These are phyloP conservation scores for Protodeltote pygarga DNA, from an alignment of 2,888 invertebrate species.

Conservation along the genomic window DNA sequence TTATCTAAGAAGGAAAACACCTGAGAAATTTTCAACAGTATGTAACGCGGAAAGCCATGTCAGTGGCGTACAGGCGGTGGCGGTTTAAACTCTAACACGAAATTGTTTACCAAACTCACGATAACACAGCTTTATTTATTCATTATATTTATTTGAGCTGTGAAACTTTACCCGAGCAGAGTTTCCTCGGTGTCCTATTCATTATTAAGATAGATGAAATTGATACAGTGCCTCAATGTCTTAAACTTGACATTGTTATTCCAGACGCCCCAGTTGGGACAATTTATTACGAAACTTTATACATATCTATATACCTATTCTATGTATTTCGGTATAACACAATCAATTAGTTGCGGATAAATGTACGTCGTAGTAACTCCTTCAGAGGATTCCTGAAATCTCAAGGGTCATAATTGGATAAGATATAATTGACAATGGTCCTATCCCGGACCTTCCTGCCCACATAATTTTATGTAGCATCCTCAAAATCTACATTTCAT, in stretches of 20 bases:
- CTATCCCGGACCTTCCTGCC: constrained; percentile 1
- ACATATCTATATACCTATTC: neutral
- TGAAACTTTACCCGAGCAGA: too few species aligned
- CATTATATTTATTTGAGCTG: too few species aligned
- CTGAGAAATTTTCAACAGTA: too few species aligned
- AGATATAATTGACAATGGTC: constrained; percentile 43
- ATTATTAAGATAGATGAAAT: constrained; percentile 2
- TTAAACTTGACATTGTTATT: constrained; percentile 2
- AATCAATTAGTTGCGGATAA: constrained; percentile 37
- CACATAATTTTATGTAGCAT: constrained; percentile 23
- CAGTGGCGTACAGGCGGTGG: too few species aligned
- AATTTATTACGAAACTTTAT: constrained; percentile 21
- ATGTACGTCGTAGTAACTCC: constrained; percentile 22
- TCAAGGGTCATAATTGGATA: constrained; percentile 64
- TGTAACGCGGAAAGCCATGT: too few species aligned
- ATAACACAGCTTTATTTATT: too few species aligned
- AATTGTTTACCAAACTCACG: too few species aligned
- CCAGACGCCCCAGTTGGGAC: constrained; percentile 2
- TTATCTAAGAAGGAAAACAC: too few species aligned
- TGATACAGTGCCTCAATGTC: neutral
- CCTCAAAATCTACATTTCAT: constrained; percentile 36
- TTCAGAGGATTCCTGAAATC: constrained; percentile 51
- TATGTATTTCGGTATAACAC: neutral
- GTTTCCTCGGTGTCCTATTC: too few species aligned
- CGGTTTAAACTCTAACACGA: too few species aligned